These are phyloP conservation scores for Bombus impatiens DNA, from an alignment of 1,140 invertebrate genomes.

Conservation along the genomic window DNA sequence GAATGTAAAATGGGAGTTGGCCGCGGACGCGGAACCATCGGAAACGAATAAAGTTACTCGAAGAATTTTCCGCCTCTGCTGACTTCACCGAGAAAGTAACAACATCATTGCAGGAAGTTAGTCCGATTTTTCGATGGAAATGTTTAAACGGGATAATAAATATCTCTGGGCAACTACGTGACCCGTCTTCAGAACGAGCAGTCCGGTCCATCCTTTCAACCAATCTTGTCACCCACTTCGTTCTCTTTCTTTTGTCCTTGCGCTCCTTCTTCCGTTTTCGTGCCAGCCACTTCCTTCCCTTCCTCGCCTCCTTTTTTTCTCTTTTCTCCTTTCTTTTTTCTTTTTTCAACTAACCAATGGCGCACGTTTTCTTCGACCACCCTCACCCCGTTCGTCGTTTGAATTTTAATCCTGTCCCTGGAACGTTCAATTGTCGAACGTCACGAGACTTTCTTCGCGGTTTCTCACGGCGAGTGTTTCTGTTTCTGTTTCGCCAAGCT, in stretches of 20 bases:
- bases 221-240: conserved; percentile 16
- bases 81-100: neutral
- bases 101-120: conserved; percentile 34
- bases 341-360: no score
- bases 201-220: neutral
- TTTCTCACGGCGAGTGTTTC: neutral
- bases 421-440: conserved; percentile 42
- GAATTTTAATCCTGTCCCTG: conserved; percentile 52
- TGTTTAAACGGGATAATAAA: conserved; percentile 71
- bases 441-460: neutral
- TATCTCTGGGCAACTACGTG: conserved; percentile 48
- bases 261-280: neutral
- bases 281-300: neutral
- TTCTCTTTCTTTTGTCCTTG: neutral
- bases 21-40: neutral
- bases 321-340: no score
- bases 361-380: conserved; percentile 5
- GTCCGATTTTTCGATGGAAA: conserved; percentile 62
- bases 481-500: neutral
- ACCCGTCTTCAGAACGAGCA: conserved; percentile 48
- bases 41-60: conserved; percentile 1
- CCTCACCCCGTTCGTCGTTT: conserved; percentile 10
- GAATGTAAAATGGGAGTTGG: neutral
- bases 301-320: neutral
- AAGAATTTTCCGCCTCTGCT: neutral